Evolutionary conservation across 2,113 vertebrate genomes (phyloP), one percentile per base, ranked within the genome.

Genomic region (Takifugu flavidus): DNA sequence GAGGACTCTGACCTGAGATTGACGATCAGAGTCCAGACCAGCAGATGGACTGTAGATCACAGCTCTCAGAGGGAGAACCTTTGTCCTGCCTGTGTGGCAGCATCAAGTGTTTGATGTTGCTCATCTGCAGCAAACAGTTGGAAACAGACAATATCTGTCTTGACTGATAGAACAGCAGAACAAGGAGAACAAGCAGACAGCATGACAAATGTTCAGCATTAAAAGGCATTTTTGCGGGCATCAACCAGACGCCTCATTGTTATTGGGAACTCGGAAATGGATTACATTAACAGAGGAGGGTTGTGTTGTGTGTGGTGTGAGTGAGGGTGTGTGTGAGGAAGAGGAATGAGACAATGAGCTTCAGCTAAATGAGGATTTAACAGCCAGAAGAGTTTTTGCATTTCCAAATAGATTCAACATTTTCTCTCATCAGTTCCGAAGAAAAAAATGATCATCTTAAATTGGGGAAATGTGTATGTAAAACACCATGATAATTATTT

Each of bases 211-310:
- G 54, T 60, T 62, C 53, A 44, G 45, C 49, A 68, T 65, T 62
- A 55, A 70, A 47, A 70, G 61, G 46, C 5, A 53, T 75, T 81
- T 80, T 67, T 26, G 5, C 47, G 26, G 65, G 59, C 31, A 71
- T 73, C 55, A 59, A 58, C 59, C 49, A 50, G 46, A 65, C 46
- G 27, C 31, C 15, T 78, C 29, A 59, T 63, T 65, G 49, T 67
- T 54, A 55, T 65, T 45, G 44, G 43, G 42, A 61, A 62, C 53
- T 71, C 77, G 67, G 25, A 70, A 73, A 77, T 66, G 68, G 27
- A 26, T 25, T 69, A 61, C 75, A 60, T 77, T 67, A 66, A 55
- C 44, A 59, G 42, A 56, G 46, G 58, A 44, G 70, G 20, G 49
- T 10, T 56, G 42, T 13, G 6, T 25, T 55, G 51, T 50, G 14